Evolutionary conservation across 2,888 invertebrate genomes (phyloP).

Genomic region (Apamea crenata): DNA sequence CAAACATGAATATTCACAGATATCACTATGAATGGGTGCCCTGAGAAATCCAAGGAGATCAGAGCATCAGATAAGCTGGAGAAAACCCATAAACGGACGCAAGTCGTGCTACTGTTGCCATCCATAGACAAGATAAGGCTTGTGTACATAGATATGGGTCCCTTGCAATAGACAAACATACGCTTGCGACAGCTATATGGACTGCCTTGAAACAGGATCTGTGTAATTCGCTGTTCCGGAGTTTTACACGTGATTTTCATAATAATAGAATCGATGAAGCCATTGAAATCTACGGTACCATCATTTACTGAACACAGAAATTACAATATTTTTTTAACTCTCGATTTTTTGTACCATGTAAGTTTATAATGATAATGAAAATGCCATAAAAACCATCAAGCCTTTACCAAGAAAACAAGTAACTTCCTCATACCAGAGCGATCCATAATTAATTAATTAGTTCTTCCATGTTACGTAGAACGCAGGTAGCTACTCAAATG

Average conservation of each 20-base stretch:
- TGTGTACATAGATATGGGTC: slow-evolving; percentile 70
- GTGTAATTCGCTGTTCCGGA: not conserved
- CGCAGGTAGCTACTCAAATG: slow-evolving; percentile 54
- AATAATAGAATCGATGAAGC: not conserved
- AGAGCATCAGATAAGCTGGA: slow-evolving; percentile 67
- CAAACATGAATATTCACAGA: slow-evolving; percentile 58
- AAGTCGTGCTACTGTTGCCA: slow-evolving; percentile 72
- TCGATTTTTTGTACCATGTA: not conserved
- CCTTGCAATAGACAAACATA: slow-evolving; percentile 57
- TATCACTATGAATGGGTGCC: slow-evolving; percentile 65
- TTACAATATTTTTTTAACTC: not conserved
- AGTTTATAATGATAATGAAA: not conserved
- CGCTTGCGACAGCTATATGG: slow-evolving; percentile 32
- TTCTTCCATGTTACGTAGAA: slow-evolving; percentile 41
- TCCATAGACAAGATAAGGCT: slow-evolving; percentile 72
- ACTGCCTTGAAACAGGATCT: slow-evolving; percentile 30
- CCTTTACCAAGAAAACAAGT: slow-evolving; percentile 35
- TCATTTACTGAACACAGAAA: not conserved
- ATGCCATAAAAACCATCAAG: not conserved
- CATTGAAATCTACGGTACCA: not conserved
- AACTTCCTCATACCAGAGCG: slow-evolving; percentile 41
- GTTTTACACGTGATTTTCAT: not conserved
- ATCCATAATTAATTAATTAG: slow-evolving; percentile 45
- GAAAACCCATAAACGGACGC: slow-evolving; percentile 70
- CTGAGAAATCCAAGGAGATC: slow-evolving; percentile 68